Evolutionary conservation across 2,888 invertebrate species (phyloP).

Genomic region (Tinea pellionella): DNA sequence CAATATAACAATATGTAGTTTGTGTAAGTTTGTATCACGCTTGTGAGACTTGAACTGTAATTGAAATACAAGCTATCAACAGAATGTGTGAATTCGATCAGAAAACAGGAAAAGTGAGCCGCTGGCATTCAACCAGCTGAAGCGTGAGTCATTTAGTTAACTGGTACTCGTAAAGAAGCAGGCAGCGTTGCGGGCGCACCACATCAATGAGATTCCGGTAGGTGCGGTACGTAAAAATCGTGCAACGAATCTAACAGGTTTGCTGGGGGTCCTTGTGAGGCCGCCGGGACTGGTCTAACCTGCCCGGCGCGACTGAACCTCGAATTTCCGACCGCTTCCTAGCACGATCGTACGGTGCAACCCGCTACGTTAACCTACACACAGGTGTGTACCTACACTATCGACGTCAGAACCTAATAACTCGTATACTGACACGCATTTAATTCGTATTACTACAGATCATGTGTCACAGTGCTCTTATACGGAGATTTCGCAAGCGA

Average conservation of each 20-base stretch:
- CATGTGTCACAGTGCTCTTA: neutral
- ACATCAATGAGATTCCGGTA: slow-evolving; percentile 68
- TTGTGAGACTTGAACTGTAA: too few species aligned
- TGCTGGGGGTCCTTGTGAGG: slow-evolving; percentile 67
- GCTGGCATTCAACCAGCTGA: slow-evolving; percentile 60
- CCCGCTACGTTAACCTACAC: slow-evolving; percentile 2
- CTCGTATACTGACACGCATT: slow-evolving; percentile 25
- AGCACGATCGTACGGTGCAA: slow-evolving; percentile 29
- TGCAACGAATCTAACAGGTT: slow-evolving; percentile 71
- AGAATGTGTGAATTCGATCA: slow-evolving; percentile 58
- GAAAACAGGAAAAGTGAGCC: slow-evolving; percentile 67
- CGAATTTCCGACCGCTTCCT: slow-evolving; percentile 63
- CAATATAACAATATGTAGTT: too few species aligned
- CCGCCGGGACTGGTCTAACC: slow-evolving; percentile 69
- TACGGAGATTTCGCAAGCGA: slow-evolving; percentile 48
- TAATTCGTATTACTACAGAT: slow-evolving; percentile 17
- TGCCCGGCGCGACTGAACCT: slow-evolving; percentile 63
- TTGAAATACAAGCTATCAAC: slow-evolving; percentile 29
- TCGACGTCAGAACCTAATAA: slow-evolving; percentile 22
- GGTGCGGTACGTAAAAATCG: slow-evolving; percentile 70
- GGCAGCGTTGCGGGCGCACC: slow-evolving; percentile 41
- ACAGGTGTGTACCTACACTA: slow-evolving; percentile 30
- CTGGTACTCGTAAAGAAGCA: slow-evolving; percentile 42
- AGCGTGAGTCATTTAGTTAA: slow-evolving; percentile 67
- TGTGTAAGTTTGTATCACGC: too few species aligned